Evolutionary conservation across 1,140 invertebrate genomes (phyloP), one percentile per base, ranked within the genome.

Genomic region (Panagrolaimus sp.): DNA sequence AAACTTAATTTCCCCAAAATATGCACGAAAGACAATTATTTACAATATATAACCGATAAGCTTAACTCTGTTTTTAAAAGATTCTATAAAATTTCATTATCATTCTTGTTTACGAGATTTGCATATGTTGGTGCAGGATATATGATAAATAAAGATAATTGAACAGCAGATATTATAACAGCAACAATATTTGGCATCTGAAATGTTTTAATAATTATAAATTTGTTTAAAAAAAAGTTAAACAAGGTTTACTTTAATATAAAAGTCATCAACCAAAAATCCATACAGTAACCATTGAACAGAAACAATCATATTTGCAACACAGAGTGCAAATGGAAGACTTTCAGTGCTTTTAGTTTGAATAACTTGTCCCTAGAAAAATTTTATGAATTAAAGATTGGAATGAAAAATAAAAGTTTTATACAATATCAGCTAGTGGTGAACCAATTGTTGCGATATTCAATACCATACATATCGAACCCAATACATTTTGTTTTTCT

Each of bases 241-340:
- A 74, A 66, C 20, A 47, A 46, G 16, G 14, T 44, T 31, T 71
- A 80, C 78, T 66, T 80, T 74, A 43, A 82, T 82, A 65, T 83
- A 83, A 47, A 80, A 71, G 68, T 82, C 80, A 48, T 83, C 81
- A 13, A 80, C 68, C 9, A 83, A 64, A 47, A 79, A 47, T 11
- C 80, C 80, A 64, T 82, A 82, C 7, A 78, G 25, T 8, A 82
- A 62, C 80, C 80, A 82, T 68, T 82, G 80, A 14, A 74, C 8
- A 23, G 73, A 78, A 27, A 82, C 80, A 9, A 70, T 47, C 68
- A 82, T 72, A 63, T 76, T 81, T 4, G 68, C 81, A 8, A 72
- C 48, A 66, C 81, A 83, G 13, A 82, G 64, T 43, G 77, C 67
- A 20, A 83, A 76, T 9, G 80, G 81, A 23, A 82, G 48, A 38